These are phyloP conservation scores for Andrena cerasifolii DNA, from an alignment of 1,140 invertebrate species.

Conservation along the genomic window DNA sequence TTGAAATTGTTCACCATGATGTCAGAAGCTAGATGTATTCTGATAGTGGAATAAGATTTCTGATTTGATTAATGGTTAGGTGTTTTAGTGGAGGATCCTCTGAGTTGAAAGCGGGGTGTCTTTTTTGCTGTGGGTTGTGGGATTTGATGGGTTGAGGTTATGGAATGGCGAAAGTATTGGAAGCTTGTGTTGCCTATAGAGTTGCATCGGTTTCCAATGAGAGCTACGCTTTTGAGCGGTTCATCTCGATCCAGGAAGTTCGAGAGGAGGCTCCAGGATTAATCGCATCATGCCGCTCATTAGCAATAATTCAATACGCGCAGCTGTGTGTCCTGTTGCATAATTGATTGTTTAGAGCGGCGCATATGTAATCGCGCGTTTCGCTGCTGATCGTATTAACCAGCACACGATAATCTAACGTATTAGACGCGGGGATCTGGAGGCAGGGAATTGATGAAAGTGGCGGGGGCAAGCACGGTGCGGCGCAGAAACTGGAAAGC, in stretches of 20 bases:
- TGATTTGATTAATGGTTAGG: no score
- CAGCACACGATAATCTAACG: constrained; percentile 32
- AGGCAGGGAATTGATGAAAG: background rate
- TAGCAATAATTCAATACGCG: constrained; percentile 49
- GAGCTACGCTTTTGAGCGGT: background rate
- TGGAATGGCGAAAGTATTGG: no score
- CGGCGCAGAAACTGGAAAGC: no score
- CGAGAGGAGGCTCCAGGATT: constrained; percentile 1
- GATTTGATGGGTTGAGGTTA: no score
- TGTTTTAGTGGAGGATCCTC: no score
- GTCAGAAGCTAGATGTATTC: no score
- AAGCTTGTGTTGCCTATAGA: no score
- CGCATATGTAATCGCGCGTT: constrained; percentile 43
- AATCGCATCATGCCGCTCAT: constrained; percentile 37
- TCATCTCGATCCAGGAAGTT: background rate
- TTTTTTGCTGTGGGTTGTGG: no score
- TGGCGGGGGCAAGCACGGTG: background rate
- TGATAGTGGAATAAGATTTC: no score
- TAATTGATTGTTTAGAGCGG: constrained; percentile 50
- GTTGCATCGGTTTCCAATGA: background rate
- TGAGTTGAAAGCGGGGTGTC: no score
- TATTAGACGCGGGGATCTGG: constrained; percentile 2
- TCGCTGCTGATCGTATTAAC: constrained; percentile 39
- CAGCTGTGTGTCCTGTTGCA: constrained; percentile 34
- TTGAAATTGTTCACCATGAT: no score